Base-by-base conservation (phyloP, 2,113 vertebrate genomes). In the Trogon melanurus region DNA sequence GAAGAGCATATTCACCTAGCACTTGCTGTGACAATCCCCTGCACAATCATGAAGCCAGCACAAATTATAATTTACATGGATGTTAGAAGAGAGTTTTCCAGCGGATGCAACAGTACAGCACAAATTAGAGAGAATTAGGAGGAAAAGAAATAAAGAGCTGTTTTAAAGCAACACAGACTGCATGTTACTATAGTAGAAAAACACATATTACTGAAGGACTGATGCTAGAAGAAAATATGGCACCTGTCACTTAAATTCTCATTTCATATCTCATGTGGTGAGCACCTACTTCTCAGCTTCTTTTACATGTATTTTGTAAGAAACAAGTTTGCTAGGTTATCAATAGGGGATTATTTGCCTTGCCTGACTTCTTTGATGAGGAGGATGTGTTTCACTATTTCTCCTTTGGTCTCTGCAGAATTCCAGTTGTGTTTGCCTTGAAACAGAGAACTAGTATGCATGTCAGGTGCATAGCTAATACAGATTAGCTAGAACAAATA, bases 51-150 rank as follows among this genome's bases (percentile, higher is more conserved):
- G 73, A 95, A 91, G 82, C 27, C 13, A 86, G n/a, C 20, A 87
- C 51, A 94, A 92, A 90, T 81, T 75, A 56, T 36, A 83, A 87
- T 83, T 88, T 90, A 44, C 61, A 69, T n/a, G 76, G 73, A 74
- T 65, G 13, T 73, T 72, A 73, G 57, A 85, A 75, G 21, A 47
- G 23, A 91, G 18, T 50, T 18, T 79, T 91, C 62, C 72, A 69
- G 58, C 50, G 93, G 85, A 65, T 72, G 48, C 44, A 91, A 61
- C 25, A 62, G 71, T 65, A 57, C 29, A 87, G 76, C 73, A 81
- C 41, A 93, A 91, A 93, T 69, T 30, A 91, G 22, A 71, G 69
- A 95, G 94, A 97, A 91, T 72, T 44, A 88, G 50, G 13, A 74
- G 21, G 26, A 71, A 86, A 90, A 66, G 1, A 81, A 90, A 82